A percentile compares a stretch with the other conserved stretches of the same genome.
Conservation (phyloP, 1,140 invertebrate species). For the Hormaphis cornu region DNA sequence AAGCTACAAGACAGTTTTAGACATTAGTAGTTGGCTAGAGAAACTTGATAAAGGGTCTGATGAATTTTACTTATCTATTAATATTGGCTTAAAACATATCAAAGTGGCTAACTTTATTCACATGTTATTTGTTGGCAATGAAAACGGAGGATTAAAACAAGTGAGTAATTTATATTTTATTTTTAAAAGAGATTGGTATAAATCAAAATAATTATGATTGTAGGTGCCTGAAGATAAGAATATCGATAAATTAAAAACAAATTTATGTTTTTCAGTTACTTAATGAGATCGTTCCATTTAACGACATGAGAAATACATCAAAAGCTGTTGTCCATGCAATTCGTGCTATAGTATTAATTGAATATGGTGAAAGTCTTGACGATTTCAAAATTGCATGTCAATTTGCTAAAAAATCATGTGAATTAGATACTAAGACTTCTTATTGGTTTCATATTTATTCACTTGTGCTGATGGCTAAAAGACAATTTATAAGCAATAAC, state of each 20-base stretch:
- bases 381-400: slow-evolving; percentile 1
- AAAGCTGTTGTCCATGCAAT: not conserved
- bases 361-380: not conserved
- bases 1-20: slow-evolving; percentile 4
- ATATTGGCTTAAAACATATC: not conserved
- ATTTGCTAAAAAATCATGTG: not conserved
- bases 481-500: not conserved
- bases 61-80: slow-evolving; percentile 22
- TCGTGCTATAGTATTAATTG: slow-evolving; percentile 4
- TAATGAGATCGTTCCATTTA: slow-evolving; percentile 16
- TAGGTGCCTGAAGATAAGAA: too few species aligned
- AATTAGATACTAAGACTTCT: not conserved
- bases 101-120: not conserved
- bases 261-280: slow-evolving; percentile 2
- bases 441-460: slow-evolving; percentile 9
- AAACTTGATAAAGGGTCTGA: slow-evolving; percentile 11
- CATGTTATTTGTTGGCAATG: not conserved
- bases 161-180: too few species aligned
- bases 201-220: too few species aligned
- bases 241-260: too few species aligned
- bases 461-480: not conserved
- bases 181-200: too few species aligned
- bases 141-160: not conserved
- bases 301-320: not conserved
- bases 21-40: slow-evolving; percentile 16